Evolutionary conservation across 2,888 invertebrate genomes (phyloP).

Genomic region (Campoletis raptor): DNA sequence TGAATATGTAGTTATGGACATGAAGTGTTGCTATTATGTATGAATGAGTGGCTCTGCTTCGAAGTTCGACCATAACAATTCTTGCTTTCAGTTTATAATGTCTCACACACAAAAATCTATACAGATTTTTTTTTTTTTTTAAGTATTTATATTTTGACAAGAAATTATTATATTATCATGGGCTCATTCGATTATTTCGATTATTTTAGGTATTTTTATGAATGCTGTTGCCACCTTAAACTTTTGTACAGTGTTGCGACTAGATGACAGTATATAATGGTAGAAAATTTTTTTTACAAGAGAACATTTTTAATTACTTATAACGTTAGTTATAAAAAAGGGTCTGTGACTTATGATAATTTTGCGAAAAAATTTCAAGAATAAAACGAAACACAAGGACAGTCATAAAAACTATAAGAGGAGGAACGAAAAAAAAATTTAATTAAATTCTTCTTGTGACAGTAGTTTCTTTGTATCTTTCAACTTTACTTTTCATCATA

Average conservation of each 20-base stretch:
- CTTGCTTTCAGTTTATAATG: background rate
- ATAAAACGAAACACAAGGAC: background rate
- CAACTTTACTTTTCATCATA: constrained; percentile 21
- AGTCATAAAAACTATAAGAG: background rate
- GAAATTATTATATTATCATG: background rate
- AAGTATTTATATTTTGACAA: background rate
- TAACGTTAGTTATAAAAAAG: background rate
- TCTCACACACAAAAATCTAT: background rate
- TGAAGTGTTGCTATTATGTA: background rate
- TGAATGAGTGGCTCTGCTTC: background rate
- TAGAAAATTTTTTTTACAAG: background rate
- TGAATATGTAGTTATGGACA: background rate
- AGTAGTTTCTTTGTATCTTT: background rate
- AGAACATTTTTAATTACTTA: background rate
- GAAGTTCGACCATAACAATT: background rate
- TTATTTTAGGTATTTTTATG: background rate
- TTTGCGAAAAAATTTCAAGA: background rate
- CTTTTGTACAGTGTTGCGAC: background rate
- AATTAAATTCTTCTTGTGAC: constrained; percentile 19
- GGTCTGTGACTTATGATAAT: background rate
- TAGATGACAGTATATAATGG: background rate
- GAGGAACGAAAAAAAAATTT: background rate
- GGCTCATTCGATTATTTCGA: background rate
- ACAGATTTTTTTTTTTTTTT: background rate
- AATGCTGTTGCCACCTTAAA: background rate